Percentiles rank a stretch among this genome's conserved stretches.
phyloP scores from a whole-genome alignment of 2,888 invertebrate genomes.

The Eristalis pertinax region DNA sequence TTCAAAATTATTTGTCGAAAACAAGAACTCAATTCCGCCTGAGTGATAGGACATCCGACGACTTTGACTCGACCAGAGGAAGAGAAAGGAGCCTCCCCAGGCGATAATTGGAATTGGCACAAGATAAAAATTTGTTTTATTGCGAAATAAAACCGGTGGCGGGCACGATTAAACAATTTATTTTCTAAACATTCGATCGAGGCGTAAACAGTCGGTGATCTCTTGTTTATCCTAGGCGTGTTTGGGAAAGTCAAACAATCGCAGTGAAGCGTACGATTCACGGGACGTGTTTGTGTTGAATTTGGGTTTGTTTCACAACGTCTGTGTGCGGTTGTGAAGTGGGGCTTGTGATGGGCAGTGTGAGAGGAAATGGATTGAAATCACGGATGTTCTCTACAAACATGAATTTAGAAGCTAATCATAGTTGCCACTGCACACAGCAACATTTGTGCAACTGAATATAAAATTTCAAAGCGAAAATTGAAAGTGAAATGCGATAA shows the following conservation, averaged over 20 bases:
- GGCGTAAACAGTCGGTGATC: constrained; percentile 44
- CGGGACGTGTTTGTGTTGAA: constrained; percentile 4
- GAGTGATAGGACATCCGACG: neutral
- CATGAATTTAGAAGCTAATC: too few relatives aligned
- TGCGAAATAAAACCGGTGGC: neutral
- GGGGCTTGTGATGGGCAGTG: constrained; percentile 8
- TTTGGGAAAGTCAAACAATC: constrained; percentile 35
- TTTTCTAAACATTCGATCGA: constrained; percentile 8
- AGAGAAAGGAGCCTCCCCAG: neutral
- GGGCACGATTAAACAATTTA: neutral
- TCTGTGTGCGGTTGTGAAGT: constrained; percentile 1
- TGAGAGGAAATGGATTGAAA: neutral
- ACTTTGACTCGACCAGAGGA: neutral
- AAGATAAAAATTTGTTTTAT: constrained; percentile 1
- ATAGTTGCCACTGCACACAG: too few relatives aligned
- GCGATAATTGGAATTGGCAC: neutral
- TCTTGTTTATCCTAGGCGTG: constrained; percentile 41
- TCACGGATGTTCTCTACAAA: too few relatives aligned
- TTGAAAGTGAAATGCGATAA: neutral
- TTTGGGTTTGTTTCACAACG: constrained; percentile 33
- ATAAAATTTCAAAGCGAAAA: neutral
- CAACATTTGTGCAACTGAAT: neutral
- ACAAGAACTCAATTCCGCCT: neutral
- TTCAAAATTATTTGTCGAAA: constrained; percentile 15
- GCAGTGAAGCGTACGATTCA: constrained; percentile 6